phyloP scores from a whole-genome alignment of 2,797 vertebrate species.

The Phalloptychus januarius region DNA sequence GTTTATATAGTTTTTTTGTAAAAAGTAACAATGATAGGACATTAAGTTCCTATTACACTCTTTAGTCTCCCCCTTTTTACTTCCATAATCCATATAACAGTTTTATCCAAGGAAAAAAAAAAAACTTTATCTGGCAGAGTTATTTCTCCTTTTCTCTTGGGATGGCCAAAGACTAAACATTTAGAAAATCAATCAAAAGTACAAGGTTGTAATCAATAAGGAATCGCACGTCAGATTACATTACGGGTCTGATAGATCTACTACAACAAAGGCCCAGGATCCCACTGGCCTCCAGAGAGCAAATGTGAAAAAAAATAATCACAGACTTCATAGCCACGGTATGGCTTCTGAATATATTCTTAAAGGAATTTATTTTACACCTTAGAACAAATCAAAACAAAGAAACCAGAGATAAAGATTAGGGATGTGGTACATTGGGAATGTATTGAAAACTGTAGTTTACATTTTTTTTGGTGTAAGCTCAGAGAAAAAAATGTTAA shows the following conservation, averaged over 20 bases:
- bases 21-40: constrained; percentile 39
- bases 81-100: background rate
- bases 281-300: constrained; percentile 39
- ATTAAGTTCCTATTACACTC: constrained; percentile 18
- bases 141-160: constrained; percentile 37
- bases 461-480: constrained; percentile 84
- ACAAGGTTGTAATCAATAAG: constrained; percentile 14
- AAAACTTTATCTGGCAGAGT: constrained; percentile 11
- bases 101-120: constrained; percentile 16
- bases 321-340: constrained; percentile 76
- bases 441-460: constrained; percentile 86
- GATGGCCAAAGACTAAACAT: constrained; percentile 46
- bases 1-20: background rate
- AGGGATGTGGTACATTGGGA: constrained; percentile 83
- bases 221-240: constrained; percentile 16
- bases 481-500: constrained; percentile 85
- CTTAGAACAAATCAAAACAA: constrained; percentile 75
- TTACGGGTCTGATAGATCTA: constrained; percentile 27
- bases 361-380: constrained; percentile 87
- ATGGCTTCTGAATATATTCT: constrained; percentile 80
- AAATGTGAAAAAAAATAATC: constrained; percentile 62
- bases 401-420: constrained; percentile 64
- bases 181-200: constrained; percentile 30
- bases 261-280: constrained; percentile 39
- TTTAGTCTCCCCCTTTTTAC: background rate